Conservation (phyloP, 2,797 vertebrate species). For the Sebastes wilsoni region DNA sequence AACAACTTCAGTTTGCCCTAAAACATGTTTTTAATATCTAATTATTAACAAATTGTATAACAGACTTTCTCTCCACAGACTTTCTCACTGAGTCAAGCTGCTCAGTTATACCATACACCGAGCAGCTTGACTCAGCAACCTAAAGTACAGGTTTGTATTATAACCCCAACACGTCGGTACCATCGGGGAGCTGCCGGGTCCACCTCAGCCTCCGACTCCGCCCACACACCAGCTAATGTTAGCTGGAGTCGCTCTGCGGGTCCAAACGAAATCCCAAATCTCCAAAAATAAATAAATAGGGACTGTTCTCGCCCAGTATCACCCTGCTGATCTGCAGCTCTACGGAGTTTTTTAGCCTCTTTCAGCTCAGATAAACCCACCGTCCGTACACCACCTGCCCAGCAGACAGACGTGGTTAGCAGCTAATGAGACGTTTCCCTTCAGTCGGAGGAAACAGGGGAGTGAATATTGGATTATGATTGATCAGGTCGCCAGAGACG, state of each 20-base stretch:
- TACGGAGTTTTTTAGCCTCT: not conserved
- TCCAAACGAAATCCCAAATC: not conserved
- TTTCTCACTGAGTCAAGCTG: not conserved
- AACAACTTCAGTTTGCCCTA: no score
- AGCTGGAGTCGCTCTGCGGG: not conserved
- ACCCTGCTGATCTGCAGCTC: not conserved
- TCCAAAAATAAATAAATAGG: not conserved
- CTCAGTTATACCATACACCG: not conserved
- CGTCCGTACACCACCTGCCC: rapidly evolving
- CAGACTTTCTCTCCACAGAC: not conserved
- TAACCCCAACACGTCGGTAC: not conserved
- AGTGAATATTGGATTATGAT: not conserved
- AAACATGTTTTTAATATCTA: not conserved
- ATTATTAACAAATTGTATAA: not conserved
- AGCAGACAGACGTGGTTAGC: not conserved
- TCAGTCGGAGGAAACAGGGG: not conserved
- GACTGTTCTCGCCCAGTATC: not conserved
- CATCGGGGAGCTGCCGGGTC: not conserved
- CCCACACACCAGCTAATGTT: slow-evolving; percentile 38
- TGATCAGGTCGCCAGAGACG: not conserved
- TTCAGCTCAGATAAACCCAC: not conserved
- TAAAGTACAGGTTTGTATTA: not conserved
- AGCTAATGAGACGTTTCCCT: not conserved
- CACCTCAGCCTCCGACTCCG: not conserved
- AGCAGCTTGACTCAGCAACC: not conserved